Conservation (phyloP, 2,797 vertebrate species). For the Danio aesculapii region DNA sequence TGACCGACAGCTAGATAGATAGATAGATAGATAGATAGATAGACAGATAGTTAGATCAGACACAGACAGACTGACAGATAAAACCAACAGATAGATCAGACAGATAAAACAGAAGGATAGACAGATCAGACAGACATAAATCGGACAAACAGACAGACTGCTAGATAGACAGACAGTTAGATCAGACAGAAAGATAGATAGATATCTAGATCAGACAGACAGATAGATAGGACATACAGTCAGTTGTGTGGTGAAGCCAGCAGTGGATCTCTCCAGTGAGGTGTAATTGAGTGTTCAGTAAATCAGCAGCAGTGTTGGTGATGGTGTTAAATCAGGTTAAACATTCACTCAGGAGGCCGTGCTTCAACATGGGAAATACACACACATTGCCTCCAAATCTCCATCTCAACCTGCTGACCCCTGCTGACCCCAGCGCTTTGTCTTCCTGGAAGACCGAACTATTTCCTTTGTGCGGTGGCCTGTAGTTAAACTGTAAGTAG, state of each 20-base stretch:
- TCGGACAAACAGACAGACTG: too few species aligned
- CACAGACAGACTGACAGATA: background rate
- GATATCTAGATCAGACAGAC: too few species aligned
- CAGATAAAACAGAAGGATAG: too few species aligned
- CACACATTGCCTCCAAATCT: conserved; percentile 23
- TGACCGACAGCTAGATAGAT: too few species aligned
- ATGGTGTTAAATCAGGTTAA: conserved; percentile 48
- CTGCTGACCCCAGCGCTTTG: conserved; percentile 32
- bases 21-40: too few species aligned
- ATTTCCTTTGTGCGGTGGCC: conserved; percentile 63
- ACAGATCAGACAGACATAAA: background rate
- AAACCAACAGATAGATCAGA: background rate
- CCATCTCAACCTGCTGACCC: conserved; percentile 50
- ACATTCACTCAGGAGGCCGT: conserved; percentile 42
- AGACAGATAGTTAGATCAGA: too few species aligned
- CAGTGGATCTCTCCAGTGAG: too few species aligned
- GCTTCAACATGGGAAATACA: conserved; percentile 15
- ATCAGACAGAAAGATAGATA: too few species aligned
- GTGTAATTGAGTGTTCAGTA: conserved; percentile 63
- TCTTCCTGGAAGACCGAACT: conserved; percentile 27
- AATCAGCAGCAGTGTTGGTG: conserved; percentile 42
- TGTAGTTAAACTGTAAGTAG: conserved; percentile 61
- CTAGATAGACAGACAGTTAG: too few species aligned
- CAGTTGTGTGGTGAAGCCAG: too few species aligned
- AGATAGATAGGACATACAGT: too few species aligned